Conservation (phyloP, 2,888 invertebrate species). For the Apoderus coryli region DNA sequence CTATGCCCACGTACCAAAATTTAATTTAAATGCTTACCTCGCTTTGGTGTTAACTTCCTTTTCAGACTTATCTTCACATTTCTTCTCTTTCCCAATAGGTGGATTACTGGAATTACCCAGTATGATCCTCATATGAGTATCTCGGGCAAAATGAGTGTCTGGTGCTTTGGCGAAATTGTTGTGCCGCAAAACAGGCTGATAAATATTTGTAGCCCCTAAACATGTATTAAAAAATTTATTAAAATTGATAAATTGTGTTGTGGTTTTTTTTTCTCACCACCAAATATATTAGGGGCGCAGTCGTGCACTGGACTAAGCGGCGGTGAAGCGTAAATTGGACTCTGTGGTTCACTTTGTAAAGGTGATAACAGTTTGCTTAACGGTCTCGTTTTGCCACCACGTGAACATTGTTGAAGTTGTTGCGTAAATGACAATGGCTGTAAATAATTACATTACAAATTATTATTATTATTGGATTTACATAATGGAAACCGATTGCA, state of each 20-base stretch:
- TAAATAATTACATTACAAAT: slow-evolving; percentile 17
- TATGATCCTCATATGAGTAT: slow-evolving; percentile 84
- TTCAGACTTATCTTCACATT: slow-evolving; percentile 19
- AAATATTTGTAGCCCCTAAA: slow-evolving; percentile 31
- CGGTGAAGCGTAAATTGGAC: slow-evolving; percentile 56
- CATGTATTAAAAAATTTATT: too few relatives aligned
- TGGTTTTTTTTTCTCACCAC: too few relatives aligned
- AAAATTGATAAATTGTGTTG: too few relatives aligned
- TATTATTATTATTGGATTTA: too few relatives aligned
- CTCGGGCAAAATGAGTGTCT: slow-evolving; percentile 76
- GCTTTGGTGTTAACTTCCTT: slow-evolving; percentile 21
- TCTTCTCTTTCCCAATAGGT: slow-evolving; percentile 25
- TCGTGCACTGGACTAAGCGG: slow-evolving; percentile 42
- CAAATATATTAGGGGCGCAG: slow-evolving; percentile 28
- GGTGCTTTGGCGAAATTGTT: slow-evolving; percentile 36
- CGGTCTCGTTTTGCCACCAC: slow-evolving; percentile 50
- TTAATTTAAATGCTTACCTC: slow-evolving; percentile 18
- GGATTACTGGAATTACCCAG: slow-evolving; percentile 33
- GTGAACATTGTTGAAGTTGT: slow-evolving; percentile 74
- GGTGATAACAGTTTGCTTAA: slow-evolving; percentile 44
- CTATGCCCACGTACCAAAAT: neutral
- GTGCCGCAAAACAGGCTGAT: slow-evolving; percentile 32
- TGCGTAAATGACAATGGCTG: slow-evolving; percentile 80
- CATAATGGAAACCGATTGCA: too few relatives aligned
- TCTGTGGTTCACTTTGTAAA: slow-evolving; percentile 50